Percentiles rank a stretch among this genome's conserved stretches.
These are phyloP conservation scores for Caenorhabditis zanzibari DNA, from an alignment of 2,888 invertebrate genomes.

Conservation along the genomic window DNA sequence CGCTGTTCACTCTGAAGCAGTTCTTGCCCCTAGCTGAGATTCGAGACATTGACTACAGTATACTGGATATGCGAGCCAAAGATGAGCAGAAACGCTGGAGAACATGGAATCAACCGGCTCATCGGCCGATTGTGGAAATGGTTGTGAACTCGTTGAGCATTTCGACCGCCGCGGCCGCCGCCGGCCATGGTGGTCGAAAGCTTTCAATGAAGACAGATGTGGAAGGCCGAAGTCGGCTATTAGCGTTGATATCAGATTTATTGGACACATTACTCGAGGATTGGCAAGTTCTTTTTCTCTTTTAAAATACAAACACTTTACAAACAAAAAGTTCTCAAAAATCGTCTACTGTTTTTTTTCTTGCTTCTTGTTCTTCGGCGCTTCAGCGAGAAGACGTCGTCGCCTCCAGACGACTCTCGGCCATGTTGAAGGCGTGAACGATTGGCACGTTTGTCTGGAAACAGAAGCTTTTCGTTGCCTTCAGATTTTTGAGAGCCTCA, in stretches of 20 bases:
- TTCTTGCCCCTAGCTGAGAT: conserved; percentile 85
- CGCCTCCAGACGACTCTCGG: conserved; percentile 40
- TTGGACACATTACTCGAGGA: conserved; percentile 97
- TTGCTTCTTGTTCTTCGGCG: neutral
- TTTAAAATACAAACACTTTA: neutral
- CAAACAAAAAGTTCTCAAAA: neutral
- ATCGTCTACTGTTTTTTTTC: neutral
- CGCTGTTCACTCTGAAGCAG: conserved; percentile 91
- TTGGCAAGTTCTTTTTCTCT: conserved; percentile 89
- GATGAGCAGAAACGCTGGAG: conserved; percentile 79
- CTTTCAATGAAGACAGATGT: conserved; percentile 71
- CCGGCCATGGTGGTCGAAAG: conserved; percentile 57
- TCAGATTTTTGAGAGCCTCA: neutral
- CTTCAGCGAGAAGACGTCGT: neutral
- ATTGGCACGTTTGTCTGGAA: conserved; percentile 44
- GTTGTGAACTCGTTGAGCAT: conserved; percentile 74
- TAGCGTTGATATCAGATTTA: conserved; percentile 94
- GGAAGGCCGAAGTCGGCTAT: conserved; percentile 84
- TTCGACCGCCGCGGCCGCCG: conserved; percentile 30
- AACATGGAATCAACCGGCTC: conserved; percentile 58
- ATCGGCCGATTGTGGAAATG: conserved; percentile 77
- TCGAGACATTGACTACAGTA: conserved; percentile 81
- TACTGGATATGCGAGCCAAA: conserved; percentile 69
- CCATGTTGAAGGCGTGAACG: conserved; percentile 56
- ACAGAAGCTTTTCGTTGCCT: neutral